Base-by-base conservation (phyloP, 2,113 vertebrate species). In the Pelodiscus sinensis region DNA sequence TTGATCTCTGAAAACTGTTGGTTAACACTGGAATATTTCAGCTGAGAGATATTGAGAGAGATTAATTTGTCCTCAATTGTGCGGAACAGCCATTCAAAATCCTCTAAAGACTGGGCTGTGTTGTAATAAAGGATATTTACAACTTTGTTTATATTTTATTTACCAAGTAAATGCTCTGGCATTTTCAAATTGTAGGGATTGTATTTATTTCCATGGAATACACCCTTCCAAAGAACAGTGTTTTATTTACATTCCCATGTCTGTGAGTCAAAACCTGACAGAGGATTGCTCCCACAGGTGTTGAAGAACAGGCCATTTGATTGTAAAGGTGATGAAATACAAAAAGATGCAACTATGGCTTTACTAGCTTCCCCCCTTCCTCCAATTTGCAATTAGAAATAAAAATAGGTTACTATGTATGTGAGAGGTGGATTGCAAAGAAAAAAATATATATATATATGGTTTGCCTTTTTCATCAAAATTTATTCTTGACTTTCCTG, bases 21-120 rank as follows among this genome's bases (percentile, higher is more conserved):
- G 81, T 96, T 97, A 97, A 95, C 96, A 96, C 96, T 96, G 95
- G 82, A 96, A 87, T 97, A 95, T 97, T 97, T 97, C 94, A 97
- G 79, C 94, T 84, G 95, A 97, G 85, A 84, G 58, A 95, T 82
- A 97, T 96, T 92, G 94, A 92, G 83, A 91, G 80, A 97, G 95
- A 96, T 97, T 97, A 95, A 96, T 97, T 96, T 94, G 94, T 95
- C 95, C 91, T 95, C 90, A 90, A 92, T 93, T 92, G 95, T 79
- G 85, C 87, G 92, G 84, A 96, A 93, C 87, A 96, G 96, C 88
- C 91, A 85, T 95, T 97, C 91, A 54, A 96, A 96, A 94, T 87
- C 92, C 89, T 95, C 88, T 89, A 85, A 91, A 96, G 92, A 90
- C 85, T 92, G 92, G 87, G 51, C 84, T 94, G 87, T 82, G 85